These are phyloP conservation scores for Odontesthes bonariensis DNA, from an alignment of 2,113 vertebrate species.

Conservation along the genomic window DNA sequence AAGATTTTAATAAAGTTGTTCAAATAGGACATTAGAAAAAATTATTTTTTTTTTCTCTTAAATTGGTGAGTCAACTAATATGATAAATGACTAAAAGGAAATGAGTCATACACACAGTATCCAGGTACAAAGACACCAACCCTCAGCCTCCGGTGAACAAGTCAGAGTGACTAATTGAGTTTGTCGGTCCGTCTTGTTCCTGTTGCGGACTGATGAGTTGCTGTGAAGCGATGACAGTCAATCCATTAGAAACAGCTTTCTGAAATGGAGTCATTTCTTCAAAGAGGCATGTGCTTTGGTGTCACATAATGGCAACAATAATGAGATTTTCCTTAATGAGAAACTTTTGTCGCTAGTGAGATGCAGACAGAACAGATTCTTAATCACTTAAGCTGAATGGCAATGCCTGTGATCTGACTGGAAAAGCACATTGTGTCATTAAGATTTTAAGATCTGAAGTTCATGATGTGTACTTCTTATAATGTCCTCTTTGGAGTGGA, in stretches of 20 bases:
- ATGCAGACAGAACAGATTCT: conserved; percentile 41
- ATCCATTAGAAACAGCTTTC: conserved; percentile 72
- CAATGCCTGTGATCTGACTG: conserved; percentile 42
- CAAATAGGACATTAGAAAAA: conserved; percentile 63
- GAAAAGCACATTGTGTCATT: conserved; percentile 41
- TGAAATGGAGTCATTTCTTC: conserved; percentile 68
- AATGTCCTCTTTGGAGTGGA: conserved; percentile 35
- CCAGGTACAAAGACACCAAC: conserved; percentile 70
- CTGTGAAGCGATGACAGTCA: conserved; percentile 66
- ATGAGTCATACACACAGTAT: conserved; percentile 64
- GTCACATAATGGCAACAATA: conserved; percentile 69
- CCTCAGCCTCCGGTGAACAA: conserved; percentile 64
- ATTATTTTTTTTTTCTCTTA: conserved; percentile 56
- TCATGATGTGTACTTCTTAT: conserved; percentile 36
- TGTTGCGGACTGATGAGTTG: conserved; percentile 51
- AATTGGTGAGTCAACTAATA: conserved; percentile 64
- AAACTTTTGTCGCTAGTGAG: conserved; percentile 43
- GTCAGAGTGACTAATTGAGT: conserved; percentile 74
- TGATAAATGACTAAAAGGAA: conserved; percentile 67
- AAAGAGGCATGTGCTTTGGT: conserved; percentile 69
- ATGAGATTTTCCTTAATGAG: conserved; percentile 61
- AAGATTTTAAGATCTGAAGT: conserved; percentile 52
- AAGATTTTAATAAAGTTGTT: conserved; percentile 37
- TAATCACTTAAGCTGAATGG: conserved; percentile 45
- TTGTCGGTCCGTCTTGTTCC: conserved; percentile 67